phyloP scores from a whole-genome alignment of 2,888 invertebrate genomes.

The Rhagonycha lutea region DNA sequence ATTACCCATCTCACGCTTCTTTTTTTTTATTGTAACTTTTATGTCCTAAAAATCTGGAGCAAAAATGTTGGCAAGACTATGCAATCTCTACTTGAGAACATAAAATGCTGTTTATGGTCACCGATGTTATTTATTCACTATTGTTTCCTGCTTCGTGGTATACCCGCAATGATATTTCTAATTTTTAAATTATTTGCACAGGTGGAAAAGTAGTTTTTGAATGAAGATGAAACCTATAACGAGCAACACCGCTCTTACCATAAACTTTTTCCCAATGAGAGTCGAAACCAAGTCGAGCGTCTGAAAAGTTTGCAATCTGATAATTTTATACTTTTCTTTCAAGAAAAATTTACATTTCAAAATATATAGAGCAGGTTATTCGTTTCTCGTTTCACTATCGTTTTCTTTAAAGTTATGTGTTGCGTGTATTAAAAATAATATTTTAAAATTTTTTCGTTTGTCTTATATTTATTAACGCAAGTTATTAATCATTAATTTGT shows the following conservation, averaged over 20 bases:
- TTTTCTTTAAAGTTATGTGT: too few species aligned
- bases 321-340: background rate
- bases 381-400: too few species aligned
- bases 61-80: slow-evolving; percentile 18
- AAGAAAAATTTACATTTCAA: background rate
- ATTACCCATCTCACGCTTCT: slow-evolving; percentile 20
- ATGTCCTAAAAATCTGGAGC: slow-evolving; percentile 14
- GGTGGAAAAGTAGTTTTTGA: background rate
- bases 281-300: background rate
- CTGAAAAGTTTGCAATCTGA: background rate
- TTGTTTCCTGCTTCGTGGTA: slow-evolving; percentile 14
- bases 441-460: too few species aligned
- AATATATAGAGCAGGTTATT: background rate
- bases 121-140: slow-evolving; percentile 16
- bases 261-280: background rate
- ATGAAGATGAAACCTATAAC: background rate
- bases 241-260: background rate
- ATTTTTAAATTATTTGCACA: background rate
- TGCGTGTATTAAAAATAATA: too few species aligned
- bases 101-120: slow-evolving; percentile 19
- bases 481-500: background rate
- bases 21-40: slow-evolving; percentile 7
- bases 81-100: slow-evolving; percentile 18
- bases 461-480: background rate
- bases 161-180: background rate